Evolutionary conservation across 2,113 vertebrate genomes (phyloP).

Genomic region (Solenodon paradoxus): DNA sequence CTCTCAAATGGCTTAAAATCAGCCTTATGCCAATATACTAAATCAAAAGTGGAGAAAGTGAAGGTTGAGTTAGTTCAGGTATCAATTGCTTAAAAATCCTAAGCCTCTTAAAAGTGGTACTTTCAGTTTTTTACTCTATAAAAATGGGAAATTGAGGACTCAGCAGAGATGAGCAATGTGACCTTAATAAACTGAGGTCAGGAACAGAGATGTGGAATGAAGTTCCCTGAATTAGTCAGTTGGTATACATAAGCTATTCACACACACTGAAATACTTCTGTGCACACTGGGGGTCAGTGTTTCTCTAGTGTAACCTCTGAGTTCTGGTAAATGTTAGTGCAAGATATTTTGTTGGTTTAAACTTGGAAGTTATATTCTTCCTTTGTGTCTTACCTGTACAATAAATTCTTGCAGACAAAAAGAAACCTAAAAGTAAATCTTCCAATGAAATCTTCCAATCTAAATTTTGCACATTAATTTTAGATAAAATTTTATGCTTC

Average conservation of each 20-base stretch:
- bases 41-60: neutral
- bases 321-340: neutral
- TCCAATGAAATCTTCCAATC: neutral
- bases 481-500: neutral
- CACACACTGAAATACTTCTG: neutral
- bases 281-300: neutral
- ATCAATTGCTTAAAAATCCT: neutral
- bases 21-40: neutral
- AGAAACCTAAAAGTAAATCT: neutral
- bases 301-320: neutral
- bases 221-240: neutral
- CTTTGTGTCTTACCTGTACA: neutral
- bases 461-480: neutral
- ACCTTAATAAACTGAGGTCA: neutral
- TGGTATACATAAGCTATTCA: neutral
- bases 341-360: neutral
- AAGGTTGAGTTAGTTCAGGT: neutral
- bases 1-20: conserved; percentile 7
- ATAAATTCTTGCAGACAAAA: neutral
- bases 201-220: neutral
- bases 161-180: neutral
- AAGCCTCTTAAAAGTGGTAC: neutral
- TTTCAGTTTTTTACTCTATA: neutral
- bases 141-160: neutral
- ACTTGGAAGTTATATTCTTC: neutral